Conservation (phyloP, 1,140 invertebrate species). For the Heliconius melpomene region DNA sequence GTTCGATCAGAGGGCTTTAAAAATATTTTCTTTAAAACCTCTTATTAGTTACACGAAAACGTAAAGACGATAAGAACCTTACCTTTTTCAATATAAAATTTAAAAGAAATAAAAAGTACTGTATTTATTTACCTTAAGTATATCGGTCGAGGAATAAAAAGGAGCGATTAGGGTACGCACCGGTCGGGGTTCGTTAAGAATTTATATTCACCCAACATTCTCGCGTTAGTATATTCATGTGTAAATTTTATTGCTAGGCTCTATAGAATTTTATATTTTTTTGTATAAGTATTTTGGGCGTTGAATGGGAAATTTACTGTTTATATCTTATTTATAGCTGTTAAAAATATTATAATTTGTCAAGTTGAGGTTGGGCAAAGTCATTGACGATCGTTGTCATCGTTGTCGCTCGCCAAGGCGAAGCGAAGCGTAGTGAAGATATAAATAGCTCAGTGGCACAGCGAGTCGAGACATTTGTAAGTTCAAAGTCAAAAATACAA, state of each 20-base stretch:
- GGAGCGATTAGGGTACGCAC: constrained; percentile 41
- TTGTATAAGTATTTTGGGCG: neutral
- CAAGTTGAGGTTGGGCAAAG: too few species aligned
- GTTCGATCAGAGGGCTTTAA: neutral
- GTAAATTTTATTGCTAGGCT: neutral
- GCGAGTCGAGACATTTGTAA: too few species aligned
- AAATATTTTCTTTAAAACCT: neutral
- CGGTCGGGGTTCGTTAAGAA: constrained; percentile 50
- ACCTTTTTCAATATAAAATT: constrained; percentile 26
- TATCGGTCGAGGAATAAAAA: constrained; percentile 33
- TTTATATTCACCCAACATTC: constrained; percentile 54
- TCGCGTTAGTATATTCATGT: neutral
- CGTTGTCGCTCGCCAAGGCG: too few species aligned
- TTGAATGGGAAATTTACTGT: neutral
- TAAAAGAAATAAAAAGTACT: constrained; percentile 32
- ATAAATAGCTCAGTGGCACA: too few species aligned
- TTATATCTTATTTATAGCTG: neutral
- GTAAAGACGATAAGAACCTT: neutral
- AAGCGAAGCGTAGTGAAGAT: too few species aligned
- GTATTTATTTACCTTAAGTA: constrained; percentile 31
- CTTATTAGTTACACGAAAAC: neutral
- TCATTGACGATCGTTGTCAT: too few species aligned
- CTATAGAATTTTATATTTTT: neutral
- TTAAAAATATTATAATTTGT: too few species aligned
- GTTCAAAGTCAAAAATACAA: too few species aligned